Evolutionary conservation across 2,888 invertebrate species (phyloP), one percentile per base, ranked within the genome.

Genomic region (Ypsolopha sequella): DNA sequence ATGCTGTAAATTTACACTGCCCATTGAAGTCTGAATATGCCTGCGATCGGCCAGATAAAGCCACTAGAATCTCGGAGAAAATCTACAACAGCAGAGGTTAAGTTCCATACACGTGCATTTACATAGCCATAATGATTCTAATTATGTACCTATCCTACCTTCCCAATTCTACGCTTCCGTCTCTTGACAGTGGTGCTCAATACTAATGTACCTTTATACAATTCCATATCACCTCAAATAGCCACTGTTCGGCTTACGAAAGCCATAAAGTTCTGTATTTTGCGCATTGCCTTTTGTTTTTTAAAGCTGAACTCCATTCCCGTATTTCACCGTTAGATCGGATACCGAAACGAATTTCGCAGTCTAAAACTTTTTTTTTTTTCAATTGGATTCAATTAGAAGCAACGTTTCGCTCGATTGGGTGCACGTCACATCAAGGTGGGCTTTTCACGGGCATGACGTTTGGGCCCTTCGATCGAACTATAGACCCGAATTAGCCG

Each of bases 361-460:
- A 24, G 47, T 47, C 36, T 36, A 36, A 13, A 47, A 14, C 4
- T n/a, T 46, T 39, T 64, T 69, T 64, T 69, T 65, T 73, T 72
- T 68, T 63, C 60, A 52, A 58, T 53, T 54, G 56, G 54, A 68
- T 77, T 76, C 73, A 77, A 78, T 77, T 76, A 76, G 70, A 67
- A 57, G 63, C 66, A 63, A 60, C 65, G 70, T 76, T 71, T 63
- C 71, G 76, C 68, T 73, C 64, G 61, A 59, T 56, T 69, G 72
- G 56, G 54, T 45, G 55, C 56, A 51, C 51, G 34, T 65, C 61
- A 64, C 66, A 63, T 65, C 70, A 55, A 54, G 58, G 56, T 59
- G 58, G 58, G 63, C 73, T 24, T 69, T 68, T 70, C 63, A 66
- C 65, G 65, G 65, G 65, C 63, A 53, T 24, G n/a, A n/a, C n/a